Conservation (phyloP, 2,797 vertebrate genomes). For the Schizopygopsis pylzovi region DNA sequence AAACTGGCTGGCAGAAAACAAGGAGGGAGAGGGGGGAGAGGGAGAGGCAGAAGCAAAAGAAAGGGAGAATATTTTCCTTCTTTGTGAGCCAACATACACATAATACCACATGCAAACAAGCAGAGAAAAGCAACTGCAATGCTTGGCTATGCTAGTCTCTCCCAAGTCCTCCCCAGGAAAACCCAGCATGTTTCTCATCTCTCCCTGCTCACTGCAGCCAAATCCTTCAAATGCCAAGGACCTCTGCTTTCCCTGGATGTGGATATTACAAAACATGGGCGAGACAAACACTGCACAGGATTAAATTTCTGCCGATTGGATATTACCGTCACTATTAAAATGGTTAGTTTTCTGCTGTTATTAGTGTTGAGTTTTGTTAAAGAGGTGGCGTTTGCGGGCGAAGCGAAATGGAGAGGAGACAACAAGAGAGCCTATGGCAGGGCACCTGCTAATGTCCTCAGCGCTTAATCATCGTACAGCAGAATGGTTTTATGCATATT, state of each 20-base stretch:
- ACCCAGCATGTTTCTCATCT: constrained; percentile 73
- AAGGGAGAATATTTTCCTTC: constrained; percentile 80
- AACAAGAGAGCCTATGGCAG: constrained; percentile 77
- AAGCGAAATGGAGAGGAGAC: constrained; percentile 80
- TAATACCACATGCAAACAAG: constrained; percentile 85
- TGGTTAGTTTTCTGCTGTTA: constrained; percentile 74
- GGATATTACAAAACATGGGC: constrained; percentile 82
- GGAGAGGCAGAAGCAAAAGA: constrained; percentile 75
- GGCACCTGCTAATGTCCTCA: constrained; percentile 91
- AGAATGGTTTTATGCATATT: constrained; percentile 99
- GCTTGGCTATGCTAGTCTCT: constrained; percentile 74
- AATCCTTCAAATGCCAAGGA: constrained; percentile 75
- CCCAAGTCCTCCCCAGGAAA: constrained; percentile 79
- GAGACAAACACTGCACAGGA: constrained; percentile 72
- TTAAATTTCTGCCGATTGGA: constrained; percentile 81
- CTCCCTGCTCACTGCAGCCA: constrained; percentile 74
- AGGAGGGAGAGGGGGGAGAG: constrained; percentile 65
- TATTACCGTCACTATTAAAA: constrained; percentile 77
- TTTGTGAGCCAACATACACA: constrained; percentile 82
- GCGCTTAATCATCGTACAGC: constrained; percentile 99
- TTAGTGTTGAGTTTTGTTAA: constrained; percentile 75
- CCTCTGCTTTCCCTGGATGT: constrained; percentile 74
- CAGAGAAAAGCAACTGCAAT: constrained; percentile 79
- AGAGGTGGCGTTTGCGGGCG: constrained; percentile 72
- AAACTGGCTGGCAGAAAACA: constrained; percentile 76